Percentiles rank a stretch among this genome's conserved stretches.
Conservation (phyloP, 2,113 vertebrate species). For the Malurus alboscapulatus region DNA sequence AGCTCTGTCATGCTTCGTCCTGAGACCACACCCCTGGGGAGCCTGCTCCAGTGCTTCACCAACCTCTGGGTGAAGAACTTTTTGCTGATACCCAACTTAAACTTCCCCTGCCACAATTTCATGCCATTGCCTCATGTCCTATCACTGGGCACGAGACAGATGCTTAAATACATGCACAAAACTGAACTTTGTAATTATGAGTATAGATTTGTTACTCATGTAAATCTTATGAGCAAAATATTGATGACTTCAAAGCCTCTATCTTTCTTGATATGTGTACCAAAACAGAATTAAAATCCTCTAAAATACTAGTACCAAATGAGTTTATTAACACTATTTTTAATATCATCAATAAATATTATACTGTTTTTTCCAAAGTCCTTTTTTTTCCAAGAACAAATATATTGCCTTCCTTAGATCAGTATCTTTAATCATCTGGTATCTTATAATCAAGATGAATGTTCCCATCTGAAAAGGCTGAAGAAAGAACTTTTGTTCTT, state of each 20-base stretch:
- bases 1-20: not conserved
- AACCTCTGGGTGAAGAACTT: not conserved
- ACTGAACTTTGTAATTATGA: not conserved
- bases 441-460: not conserved
- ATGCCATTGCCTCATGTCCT: not conserved
- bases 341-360: not conserved
- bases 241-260: not conserved
- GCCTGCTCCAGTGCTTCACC: not conserved
- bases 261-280: not conserved
- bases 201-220: not conserved
- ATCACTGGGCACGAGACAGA: not conserved
- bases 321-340: not conserved
- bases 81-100: not conserved
- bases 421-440: not conserved
- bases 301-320: not conserved
- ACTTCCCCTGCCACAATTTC: not conserved
- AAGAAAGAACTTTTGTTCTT: not conserved
- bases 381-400: not conserved
- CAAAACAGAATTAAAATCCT: not conserved
- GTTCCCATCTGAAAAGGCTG: not conserved
- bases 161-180: not conserved
- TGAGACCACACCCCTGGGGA: not conserved
- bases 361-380: not conserved
- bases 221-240: not conserved
- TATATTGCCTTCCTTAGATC: not conserved